These are phyloP conservation scores for Coelinius sp. DNA, from an alignment of 2,888 invertebrate species.

Conservation along the genomic window DNA sequence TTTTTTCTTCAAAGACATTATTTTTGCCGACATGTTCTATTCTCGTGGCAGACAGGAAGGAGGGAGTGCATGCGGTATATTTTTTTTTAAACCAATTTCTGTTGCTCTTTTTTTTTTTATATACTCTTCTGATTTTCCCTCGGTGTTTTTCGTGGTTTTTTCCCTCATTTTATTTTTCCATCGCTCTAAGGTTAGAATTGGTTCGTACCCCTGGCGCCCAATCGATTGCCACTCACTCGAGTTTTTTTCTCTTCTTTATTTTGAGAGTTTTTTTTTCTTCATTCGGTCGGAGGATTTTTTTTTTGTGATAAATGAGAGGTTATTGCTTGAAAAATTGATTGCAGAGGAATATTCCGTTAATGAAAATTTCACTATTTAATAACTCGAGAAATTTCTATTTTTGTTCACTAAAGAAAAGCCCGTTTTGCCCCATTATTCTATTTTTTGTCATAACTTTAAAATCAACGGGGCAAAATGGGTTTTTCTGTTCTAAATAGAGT, in stretches of 20 bases:
- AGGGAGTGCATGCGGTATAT: not conserved
- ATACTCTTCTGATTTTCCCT: conserved; percentile 9
- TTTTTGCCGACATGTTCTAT: conserved; percentile 11
- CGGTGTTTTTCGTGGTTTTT: conserved; percentile 6
- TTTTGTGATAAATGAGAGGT: not conserved
- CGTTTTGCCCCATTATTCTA: too few relatives aligned
- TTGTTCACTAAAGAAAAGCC: too few relatives aligned
- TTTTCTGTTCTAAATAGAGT: too few relatives aligned
- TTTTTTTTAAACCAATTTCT: conserved; percentile 11
- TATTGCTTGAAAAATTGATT: not conserved
- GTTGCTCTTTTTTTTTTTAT: conserved; percentile 1
- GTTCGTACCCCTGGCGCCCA: conserved; percentile 34
- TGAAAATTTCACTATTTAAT: too few relatives aligned
- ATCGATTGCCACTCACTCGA: conserved; percentile 35
- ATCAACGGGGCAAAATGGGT: too few relatives aligned
- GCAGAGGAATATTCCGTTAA: too few relatives aligned
- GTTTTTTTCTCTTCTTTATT: conserved; percentile 14
- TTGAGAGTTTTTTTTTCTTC: conserved; percentile 6
- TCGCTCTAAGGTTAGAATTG: conserved; percentile 38
- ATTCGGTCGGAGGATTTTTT: not conserved
- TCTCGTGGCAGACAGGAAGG: conserved; percentile 17
- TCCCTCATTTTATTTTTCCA: conserved; percentile 28
- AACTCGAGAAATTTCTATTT: too few relatives aligned
- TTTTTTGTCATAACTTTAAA: too few relatives aligned
- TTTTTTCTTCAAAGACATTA: conserved; percentile 3